Base-by-base conservation (phyloP, 2,888 invertebrate genomes). In the Phalera bucephala region DNA sequence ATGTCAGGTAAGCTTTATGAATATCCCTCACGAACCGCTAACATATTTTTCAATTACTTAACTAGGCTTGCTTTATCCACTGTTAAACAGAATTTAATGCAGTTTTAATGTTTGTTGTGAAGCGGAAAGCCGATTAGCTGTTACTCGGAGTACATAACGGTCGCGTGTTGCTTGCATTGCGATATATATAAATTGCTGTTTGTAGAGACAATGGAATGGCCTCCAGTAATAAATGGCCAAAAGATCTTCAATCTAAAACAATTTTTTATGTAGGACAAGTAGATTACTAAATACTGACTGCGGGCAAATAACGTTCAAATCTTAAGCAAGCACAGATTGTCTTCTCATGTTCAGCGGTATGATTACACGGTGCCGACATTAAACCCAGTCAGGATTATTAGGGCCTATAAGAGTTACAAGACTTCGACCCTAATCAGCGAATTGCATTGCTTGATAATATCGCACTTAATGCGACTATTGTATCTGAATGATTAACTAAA, bases 61-160 rank as follows among this genome's bases (percentile, higher is more conserved):
- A 74, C 70, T 63, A 68, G 71, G 58, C 69, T 62, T 66, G 68
- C 65, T 75, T 66, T 72, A 72, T 73, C 56, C 57, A 65, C 60
- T 64, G 74, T 72, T 80, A 79, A 85, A 84, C 80, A 75, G 69
- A 79, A 74, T 80, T 79, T 83, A 82, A 86, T 85, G 82, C 75
- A 74, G 64, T 81, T 85, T 85, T 84, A 84, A 85, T 86, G 81
- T 76, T 74, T 65, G 72, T 69, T 72, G 68, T 68, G 71, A 72
- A 79, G 64, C 70, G 69, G 71, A 63, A 64, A 74, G 71, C 64
- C 71, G 73, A 78, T 83, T 81, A 76, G 69, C 66, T 51, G 46
- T 52, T 52, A 52, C 46, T 45, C 48, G 54, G 54, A 62, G 51
- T 60, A 53, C 62, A 65, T 68, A 71, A 67, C 61, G 62, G 60